These are phyloP conservation scores for Scaptodrosophila lebanonensis DNA, from an alignment of 1,140 invertebrate species.

Conservation along the genomic window DNA sequence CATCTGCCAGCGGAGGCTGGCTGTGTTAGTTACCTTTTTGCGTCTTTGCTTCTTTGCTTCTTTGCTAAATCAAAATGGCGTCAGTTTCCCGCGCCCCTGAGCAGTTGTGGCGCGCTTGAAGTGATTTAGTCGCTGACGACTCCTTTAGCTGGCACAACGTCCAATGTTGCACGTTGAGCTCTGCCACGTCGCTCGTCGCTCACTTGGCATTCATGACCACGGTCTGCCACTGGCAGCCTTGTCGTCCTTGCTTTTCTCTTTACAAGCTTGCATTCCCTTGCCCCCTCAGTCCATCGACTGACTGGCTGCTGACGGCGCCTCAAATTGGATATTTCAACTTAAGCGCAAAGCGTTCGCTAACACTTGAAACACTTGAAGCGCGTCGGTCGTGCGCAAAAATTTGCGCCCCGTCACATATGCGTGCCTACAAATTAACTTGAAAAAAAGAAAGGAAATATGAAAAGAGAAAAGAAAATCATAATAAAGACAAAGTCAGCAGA, in stretches of 20 bases:
- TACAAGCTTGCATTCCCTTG: background rate
- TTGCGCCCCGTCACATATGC: slow-evolving; percentile 52
- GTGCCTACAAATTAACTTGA: slow-evolving; percentile 61
- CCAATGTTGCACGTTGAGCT: no score
- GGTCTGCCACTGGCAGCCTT: slow-evolving; percentile 8
- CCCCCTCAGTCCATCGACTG: background rate
- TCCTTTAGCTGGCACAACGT: slow-evolving; percentile 52
- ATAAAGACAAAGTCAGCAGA: slow-evolving; percentile 69
- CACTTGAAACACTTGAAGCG: no score
- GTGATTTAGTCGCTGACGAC: slow-evolving; percentile 69
- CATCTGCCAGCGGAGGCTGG: slow-evolving; percentile 24
- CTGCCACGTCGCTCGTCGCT: no score
- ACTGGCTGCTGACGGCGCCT: slow-evolving; percentile 16
- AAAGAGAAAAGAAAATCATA: slow-evolving; percentile 41
- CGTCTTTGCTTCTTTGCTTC: slow-evolving; percentile 35
- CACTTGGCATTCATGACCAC: slow-evolving; percentile 70
- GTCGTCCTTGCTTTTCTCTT: no score
- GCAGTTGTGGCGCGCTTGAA: slow-evolving; percentile 43
- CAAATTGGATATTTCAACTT: slow-evolving; percentile 57
- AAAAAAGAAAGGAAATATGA: slow-evolving; percentile 27
- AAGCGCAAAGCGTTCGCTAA: slow-evolving; percentile 26
- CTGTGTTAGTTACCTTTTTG: slow-evolving; percentile 71
- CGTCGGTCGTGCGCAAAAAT: slow-evolving; percentile 68
- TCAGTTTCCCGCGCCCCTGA: slow-evolving; percentile 35
- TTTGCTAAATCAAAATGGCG: slow-evolving; percentile 71